These are phyloP conservation scores for Pristionchus fissidentatus DNA, from an alignment of 2,888 invertebrate genomes.

Conservation along the genomic window DNA sequence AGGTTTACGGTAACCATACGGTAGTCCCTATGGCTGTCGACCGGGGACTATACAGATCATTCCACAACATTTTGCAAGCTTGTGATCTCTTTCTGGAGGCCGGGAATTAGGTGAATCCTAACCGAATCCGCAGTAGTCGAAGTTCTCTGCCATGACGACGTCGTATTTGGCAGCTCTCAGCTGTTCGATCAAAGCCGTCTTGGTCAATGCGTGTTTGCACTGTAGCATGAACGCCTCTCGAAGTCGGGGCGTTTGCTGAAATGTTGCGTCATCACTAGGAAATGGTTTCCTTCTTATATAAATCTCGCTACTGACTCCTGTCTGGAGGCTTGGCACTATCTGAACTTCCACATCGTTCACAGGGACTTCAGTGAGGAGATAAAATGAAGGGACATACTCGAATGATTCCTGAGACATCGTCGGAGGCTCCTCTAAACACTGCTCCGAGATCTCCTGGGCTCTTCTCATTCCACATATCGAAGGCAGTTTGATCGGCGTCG, in stretches of 20 bases:
- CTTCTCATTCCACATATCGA: not conserved
- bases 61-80: no score
- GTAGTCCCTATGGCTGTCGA: not conserved
- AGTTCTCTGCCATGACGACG: slow-evolving; percentile 36
- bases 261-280: not conserved
- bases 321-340: not conserved
- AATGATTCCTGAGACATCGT: not conserved
- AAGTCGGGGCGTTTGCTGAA: not conserved
- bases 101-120: not conserved
- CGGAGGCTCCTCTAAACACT: not conserved
- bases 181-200: slow-evolving; percentile 4
- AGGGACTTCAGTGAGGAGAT: not conserved
- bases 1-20: slow-evolving; percentile 12
- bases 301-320: not conserved
- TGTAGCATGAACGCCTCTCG: slow-evolving; percentile 20
- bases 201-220: not conserved
- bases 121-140: slow-evolving; percentile 44
- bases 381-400: not conserved
- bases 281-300: not conserved
- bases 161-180: not conserved
- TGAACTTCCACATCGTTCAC: not conserved
- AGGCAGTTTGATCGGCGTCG: not conserved
- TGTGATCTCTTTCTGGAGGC: no score
- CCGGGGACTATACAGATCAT: no score
- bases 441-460: not conserved